These are phyloP conservation scores for Aramus guarauna DNA, from an alignment of 2,113 vertebrate species.

Conservation along the genomic window DNA sequence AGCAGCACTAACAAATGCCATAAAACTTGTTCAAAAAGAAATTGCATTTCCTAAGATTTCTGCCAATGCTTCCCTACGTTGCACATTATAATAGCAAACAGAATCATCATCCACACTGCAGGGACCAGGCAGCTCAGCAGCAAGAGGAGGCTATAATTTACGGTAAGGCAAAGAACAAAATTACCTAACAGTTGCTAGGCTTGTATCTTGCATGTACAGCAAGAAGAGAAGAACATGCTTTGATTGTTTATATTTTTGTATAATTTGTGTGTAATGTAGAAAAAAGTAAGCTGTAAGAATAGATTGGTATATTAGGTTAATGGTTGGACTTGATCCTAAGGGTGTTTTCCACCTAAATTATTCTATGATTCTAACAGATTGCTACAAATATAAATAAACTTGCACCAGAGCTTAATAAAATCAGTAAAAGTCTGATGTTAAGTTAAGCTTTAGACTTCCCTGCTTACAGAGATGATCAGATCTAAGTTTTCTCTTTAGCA, in stretches of 20 bases:
- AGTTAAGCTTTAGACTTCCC: background rate
- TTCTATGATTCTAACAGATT: background rate
- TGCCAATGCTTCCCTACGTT: background rate
- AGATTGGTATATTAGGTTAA: background rate
- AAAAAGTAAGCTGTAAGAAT: background rate
- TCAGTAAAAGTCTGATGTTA: background rate
- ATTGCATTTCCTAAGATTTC: background rate
- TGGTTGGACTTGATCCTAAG: background rate
- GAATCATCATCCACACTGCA: background rate
- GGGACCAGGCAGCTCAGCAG: background rate
- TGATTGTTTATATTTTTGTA: background rate
- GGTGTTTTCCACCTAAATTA: background rate
- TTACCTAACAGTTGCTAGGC: background rate
- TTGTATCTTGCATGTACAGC: background rate
- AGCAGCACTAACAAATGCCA: background rate
- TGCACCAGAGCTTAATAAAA: background rate
- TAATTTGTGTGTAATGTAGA: background rate
- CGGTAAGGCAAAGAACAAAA: background rate
- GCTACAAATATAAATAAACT: background rate
- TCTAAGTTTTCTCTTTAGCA: background rate
- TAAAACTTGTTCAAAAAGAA: background rate
- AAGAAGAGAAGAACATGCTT: background rate
- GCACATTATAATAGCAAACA: background rate
- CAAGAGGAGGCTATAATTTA: background rate
- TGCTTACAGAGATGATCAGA: background rate